Percentiles rank a stretch among this genome's conserved stretches.
Evolutionary conservation across 2,113 vertebrate genomes (phyloP).

Genomic region (Elephas maximus): DNA sequence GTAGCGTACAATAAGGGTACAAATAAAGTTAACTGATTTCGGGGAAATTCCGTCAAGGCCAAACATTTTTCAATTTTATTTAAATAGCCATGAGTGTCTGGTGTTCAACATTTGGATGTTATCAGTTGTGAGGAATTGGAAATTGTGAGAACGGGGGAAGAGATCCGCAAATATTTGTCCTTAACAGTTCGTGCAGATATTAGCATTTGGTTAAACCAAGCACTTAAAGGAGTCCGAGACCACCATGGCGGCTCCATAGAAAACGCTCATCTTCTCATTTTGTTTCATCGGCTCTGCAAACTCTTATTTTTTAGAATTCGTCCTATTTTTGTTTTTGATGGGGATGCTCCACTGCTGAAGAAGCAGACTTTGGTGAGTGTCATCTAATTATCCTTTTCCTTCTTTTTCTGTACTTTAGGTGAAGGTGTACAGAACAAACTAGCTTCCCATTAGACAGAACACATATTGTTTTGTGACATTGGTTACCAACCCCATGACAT

Average conservation of each 20-base stretch:
- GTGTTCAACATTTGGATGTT: background rate
- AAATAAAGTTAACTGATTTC: background rate
- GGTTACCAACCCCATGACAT: no score
- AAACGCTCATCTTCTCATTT: constrained; percentile 97
- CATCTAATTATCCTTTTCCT: background rate
- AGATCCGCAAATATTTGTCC: constrained; percentile 74
- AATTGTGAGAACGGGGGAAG: background rate
- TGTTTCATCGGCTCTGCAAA: constrained; percentile 97
- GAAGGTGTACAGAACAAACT: no score
- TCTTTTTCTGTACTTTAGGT: no score
- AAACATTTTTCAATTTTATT: background rate
- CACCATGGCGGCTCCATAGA: constrained; percentile 91
- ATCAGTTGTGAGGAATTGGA: background rate
- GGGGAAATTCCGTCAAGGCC: background rate
- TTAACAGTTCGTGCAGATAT: constrained; percentile 93
- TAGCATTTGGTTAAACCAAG: constrained; percentile 99
- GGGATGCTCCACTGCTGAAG: constrained; percentile 96
- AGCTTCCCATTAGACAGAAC: no score
- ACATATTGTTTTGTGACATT: no score
- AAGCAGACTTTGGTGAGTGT: constrained; percentile 96
- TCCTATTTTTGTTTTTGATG: constrained; percentile 98
- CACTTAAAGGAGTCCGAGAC: constrained; percentile 96
- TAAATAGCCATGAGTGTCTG: background rate
- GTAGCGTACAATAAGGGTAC: background rate
- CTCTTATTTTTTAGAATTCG: constrained; percentile 97